phyloP scores from a whole-genome alignment of 2,113 vertebrate species.

The Ictidomys tridecemlineatus region DNA sequence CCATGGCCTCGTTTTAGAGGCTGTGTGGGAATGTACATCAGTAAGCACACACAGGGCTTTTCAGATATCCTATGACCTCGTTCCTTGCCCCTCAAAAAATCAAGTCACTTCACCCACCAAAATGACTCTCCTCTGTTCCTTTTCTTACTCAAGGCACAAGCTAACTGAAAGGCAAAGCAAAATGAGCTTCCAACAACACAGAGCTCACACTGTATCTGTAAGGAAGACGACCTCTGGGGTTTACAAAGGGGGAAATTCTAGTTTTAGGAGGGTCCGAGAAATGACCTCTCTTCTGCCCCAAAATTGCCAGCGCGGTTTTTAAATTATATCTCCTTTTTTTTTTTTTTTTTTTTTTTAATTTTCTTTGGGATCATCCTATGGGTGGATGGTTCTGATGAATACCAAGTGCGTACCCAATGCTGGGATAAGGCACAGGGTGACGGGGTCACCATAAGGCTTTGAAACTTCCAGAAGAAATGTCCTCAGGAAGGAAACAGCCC shows the following conservation, averaged over 20 bases:
- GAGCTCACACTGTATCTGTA: neutral
- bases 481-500: neutral
- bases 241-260: neutral
- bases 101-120: neutral
- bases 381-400: neutral
- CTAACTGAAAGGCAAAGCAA: neutral
- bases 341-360: neutral
- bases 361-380: neutral
- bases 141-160: neutral
- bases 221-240: neutral
- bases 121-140: neutral
- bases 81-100: neutral
- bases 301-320: neutral
- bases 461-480: neutral
- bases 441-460: neutral
- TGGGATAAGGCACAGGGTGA: neutral
- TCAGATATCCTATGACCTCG: too few species aligned
- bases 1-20: neutral
- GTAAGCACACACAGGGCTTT: neutral
- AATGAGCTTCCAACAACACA: neutral
- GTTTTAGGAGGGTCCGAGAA: neutral
- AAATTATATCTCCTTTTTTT: neutral
- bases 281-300: neutral
- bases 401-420: neutral
- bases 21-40: neutral